Evolutionary conservation across 2,797 vertebrate species (phyloP).

Genomic region (Cheracebus regulus): DNA sequence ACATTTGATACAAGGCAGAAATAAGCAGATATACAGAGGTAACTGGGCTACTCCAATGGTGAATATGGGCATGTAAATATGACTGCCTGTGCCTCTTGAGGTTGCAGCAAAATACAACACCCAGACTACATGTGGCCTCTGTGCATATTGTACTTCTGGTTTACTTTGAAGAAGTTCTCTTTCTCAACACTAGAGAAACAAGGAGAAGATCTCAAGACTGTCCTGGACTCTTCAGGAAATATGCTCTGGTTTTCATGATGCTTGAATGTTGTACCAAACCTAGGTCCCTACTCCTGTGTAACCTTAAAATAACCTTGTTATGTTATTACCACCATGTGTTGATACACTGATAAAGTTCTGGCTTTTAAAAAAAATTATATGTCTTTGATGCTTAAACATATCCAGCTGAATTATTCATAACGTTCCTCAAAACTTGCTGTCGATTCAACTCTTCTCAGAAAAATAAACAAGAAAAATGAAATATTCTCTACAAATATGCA

Average conservation of each 20-base stretch:
- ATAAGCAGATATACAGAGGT: neutral
- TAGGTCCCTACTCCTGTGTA: neutral
- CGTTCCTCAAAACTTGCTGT: conserved; percentile 79
- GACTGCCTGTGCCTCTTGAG: neutral
- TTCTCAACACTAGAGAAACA: neutral
- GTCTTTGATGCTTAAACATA: conserved; percentile 73
- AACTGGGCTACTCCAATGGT: too few species aligned
- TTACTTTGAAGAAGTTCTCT: neutral
- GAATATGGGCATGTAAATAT: neutral
- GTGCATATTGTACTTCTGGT: neutral
- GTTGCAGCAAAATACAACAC: neutral
- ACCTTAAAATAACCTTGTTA: neutral
- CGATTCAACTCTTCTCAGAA: conserved; percentile 80
- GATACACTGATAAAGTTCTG: conserved; percentile 71
- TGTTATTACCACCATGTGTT: conserved; percentile 51
- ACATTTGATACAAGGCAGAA: neutral
- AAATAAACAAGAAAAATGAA: conserved; percentile 76
- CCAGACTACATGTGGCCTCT: neutral
- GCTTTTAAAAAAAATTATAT: conserved; percentile 73
- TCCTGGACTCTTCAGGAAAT: neutral
- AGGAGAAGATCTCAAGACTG: neutral
- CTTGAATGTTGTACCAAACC: neutral
- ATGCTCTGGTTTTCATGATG: neutral
- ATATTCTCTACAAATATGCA: conserved; percentile 67
- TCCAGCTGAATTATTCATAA: conserved; percentile 80